Percentiles rank a stretch among this genome's conserved stretches.
Evolutionary conservation across 2,113 vertebrate genomes (phyloP).

Genomic region (Pedionomus torquatus): DNA sequence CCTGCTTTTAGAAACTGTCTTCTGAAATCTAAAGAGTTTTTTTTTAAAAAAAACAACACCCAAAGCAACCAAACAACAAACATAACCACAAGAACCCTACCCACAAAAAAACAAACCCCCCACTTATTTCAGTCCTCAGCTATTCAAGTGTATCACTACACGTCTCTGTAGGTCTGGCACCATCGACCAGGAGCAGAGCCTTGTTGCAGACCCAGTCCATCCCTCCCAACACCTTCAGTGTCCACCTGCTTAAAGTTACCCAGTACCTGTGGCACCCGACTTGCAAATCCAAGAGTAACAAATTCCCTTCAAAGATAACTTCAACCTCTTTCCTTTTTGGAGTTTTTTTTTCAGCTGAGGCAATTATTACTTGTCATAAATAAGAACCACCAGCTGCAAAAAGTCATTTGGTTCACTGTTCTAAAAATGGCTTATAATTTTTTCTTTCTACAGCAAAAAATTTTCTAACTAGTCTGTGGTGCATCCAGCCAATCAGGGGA

Average conservation of each 20-base stretch:
- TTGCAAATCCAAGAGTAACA: neutral
- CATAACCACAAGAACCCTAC: neutral
- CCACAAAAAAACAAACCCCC: neutral
- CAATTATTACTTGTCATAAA: conserved; percentile 60
- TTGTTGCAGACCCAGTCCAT: neutral
- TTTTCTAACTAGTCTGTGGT: neutral
- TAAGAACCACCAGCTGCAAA: conserved; percentile 61
- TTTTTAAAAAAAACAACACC: neutral
- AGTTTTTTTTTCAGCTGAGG: neutral
- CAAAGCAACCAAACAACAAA: neutral
- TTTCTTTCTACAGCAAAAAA: conserved; percentile 1
- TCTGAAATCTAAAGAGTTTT: neutral
- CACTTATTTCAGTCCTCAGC: neutral
- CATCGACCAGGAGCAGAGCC: neutral
- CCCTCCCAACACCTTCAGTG: neutral
- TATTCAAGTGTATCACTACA: neutral
- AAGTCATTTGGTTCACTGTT: neutral
- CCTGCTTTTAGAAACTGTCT: neutral
- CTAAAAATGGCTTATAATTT: conserved; percentile 50
- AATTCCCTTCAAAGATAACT: conserved; percentile 10
- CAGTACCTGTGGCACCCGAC: neutral
- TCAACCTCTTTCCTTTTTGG: neutral
- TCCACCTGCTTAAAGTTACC: neutral
- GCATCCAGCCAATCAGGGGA: neutral
- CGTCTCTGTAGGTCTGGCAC: neutral